Percentiles rank a stretch among this genome's conserved stretches.
phyloP scores from a whole-genome alignment of 2,888 invertebrate species.

The Lamellibrachia columna region DNA sequence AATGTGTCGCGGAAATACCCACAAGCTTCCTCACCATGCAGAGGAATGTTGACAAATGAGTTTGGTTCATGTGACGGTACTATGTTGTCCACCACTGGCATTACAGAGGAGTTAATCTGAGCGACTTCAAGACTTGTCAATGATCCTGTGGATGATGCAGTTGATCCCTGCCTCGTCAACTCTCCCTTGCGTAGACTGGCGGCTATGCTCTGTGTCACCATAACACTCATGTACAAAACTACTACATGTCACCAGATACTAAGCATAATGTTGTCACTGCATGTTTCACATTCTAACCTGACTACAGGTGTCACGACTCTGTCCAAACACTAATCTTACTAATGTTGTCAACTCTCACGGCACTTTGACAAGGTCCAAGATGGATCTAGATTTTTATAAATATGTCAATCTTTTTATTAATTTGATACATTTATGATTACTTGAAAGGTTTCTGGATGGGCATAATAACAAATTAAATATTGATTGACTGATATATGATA shows the following conservation, averaged over 20 bases:
- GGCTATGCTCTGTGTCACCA: conserved; percentile 62
- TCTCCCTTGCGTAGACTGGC: conserved; percentile 60
- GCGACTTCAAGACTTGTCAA: conserved; percentile 80
- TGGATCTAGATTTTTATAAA: too few relatives aligned
- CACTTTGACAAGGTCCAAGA: too few relatives aligned
- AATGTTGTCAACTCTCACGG: too few relatives aligned
- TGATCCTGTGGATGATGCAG: conserved; percentile 66
- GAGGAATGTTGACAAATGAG: background rate
- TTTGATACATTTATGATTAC: too few relatives aligned
- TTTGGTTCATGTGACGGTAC: conserved; percentile 28
- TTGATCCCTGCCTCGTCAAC: background rate
- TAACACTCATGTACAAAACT: background rate
- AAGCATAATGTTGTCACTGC: conserved; percentile 30
- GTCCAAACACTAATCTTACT: too few relatives aligned
- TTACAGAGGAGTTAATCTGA: conserved; percentile 39
- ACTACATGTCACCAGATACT: background rate
- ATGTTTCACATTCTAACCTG: too few relatives aligned
- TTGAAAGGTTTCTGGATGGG: too few relatives aligned
- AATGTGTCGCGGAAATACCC: background rate
- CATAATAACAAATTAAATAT: too few relatives aligned
- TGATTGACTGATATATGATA: too few relatives aligned
- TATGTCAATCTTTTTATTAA: too few relatives aligned
- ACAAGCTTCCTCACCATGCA: background rate
- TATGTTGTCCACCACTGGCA: conserved; percentile 27
- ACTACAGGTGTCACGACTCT: too few relatives aligned